phyloP scores from a whole-genome alignment of 2,797 vertebrate genomes.

The Halcyon chelicuti region DNA sequence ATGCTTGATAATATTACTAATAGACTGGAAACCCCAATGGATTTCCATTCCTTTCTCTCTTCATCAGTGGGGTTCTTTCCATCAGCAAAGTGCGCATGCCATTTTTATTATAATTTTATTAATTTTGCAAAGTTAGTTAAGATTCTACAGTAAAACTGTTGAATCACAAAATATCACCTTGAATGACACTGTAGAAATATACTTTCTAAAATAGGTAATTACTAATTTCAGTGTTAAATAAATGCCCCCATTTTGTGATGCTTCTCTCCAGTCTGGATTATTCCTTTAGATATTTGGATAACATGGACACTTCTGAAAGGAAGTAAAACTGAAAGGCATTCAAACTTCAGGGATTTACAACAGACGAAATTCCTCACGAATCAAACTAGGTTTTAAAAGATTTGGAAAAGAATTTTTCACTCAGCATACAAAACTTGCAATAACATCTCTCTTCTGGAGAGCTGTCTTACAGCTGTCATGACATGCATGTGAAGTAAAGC shows the following conservation, averaged over 20 bases:
- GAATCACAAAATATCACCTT: background rate
- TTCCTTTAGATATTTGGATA: background rate
- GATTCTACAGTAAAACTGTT: background rate
- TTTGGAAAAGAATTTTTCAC: background rate
- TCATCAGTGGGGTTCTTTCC: background rate
- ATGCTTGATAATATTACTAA: background rate
- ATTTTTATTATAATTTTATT: background rate
- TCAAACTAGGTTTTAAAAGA: background rate
- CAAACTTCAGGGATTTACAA: background rate
- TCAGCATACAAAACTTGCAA: accelerated
- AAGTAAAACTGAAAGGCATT: background rate
- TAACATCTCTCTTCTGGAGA: background rate
- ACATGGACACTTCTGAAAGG: background rate
- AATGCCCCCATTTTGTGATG: background rate
- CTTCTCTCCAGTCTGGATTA: background rate
- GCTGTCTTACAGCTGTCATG: background rate
- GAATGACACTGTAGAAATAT: background rate
- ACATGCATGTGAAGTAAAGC: background rate
- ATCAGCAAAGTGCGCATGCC: background rate
- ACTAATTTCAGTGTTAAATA: background rate
- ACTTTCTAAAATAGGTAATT: background rate
- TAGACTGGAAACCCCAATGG: background rate
- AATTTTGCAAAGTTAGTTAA: background rate
- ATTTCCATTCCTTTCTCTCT: background rate
- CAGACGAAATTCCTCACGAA: background rate